Conservation (phyloP, 2,113 vertebrate genomes). For the Dryoscopus gambensis region DNA sequence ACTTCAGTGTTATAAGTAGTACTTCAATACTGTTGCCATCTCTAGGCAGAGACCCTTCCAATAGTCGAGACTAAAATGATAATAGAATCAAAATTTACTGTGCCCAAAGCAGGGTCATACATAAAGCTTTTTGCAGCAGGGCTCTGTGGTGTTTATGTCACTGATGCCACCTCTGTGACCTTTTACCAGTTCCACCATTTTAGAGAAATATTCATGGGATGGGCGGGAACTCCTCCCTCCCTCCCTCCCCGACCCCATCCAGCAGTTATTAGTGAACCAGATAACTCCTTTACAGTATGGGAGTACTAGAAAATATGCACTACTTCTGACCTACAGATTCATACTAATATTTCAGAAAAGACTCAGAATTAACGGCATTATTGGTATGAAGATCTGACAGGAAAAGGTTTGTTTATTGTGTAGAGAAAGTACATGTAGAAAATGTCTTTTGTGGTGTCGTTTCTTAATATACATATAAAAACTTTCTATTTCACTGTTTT, state of each 20-base stretch:
- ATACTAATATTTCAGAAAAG: background rate
- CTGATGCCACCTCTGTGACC: background rate
- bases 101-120: background rate
- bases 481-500: background rate
- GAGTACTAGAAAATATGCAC: background rate
- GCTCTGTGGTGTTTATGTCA: background rate
- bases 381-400: background rate
- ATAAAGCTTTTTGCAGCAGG: background rate
- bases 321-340: background rate
- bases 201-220: background rate
- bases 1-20: background rate
- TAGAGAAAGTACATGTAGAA: background rate
- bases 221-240: background rate
- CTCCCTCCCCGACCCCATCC: too few relatives aligned
- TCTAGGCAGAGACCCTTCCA: background rate
- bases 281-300: background rate
- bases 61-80: background rate
- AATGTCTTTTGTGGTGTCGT: background rate
- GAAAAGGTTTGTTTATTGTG: background rate
- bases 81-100: background rate
- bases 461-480: background rate
- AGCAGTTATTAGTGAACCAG: background rate
- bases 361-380: background rate
- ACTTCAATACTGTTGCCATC: background rate
- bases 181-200: background rate